Evolutionary conservation across 2,888 invertebrate genomes (phyloP), one percentile per base, ranked within the genome.

Genomic region (Theodoxus fluviatilis): DNA sequence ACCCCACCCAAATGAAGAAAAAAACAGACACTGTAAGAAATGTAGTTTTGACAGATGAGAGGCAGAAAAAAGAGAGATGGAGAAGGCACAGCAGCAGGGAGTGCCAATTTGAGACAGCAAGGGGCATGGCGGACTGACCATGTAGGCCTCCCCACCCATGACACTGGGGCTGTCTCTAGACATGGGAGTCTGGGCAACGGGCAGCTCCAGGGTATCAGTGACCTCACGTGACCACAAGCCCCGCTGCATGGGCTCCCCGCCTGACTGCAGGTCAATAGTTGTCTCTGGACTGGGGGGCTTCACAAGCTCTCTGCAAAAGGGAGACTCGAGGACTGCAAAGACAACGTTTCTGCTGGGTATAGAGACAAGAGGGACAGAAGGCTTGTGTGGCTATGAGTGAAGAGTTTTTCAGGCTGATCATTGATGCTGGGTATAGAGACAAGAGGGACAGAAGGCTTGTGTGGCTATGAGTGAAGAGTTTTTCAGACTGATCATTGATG

Each of bases 181-280:
- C n/a, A 70, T 66, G 7, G 37, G 47, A 9, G 71, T 71, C 28
- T 43, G 43, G 6, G 47, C 12, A 15, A 18, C n/a, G 47, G 47
- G 12, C 47, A 43, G 47, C 12, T 43, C n/a, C 12, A 66, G 65
- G 2, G 69, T 74, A n/a, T 52, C 35, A 2, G 69, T 40, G 49
- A 69, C 52, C 22, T 67, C 63, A 1, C 66, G 69, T 4, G 38
- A 28, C 31, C 69, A 67, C 67, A 67, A 15, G 22, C 43, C 70
- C n/a, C 67, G 52, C 37, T 63, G 43, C 33, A 35, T 59, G 28
- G 65, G 67, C n/a, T n/a, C n/a, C n/a, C n/a, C n/a, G n/a, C n/a
- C n/a, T n/a, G n/a, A n/a, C n/a, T n/a, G n/a, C n/a, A 80, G 73
- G 68, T 81, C 80, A 71, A 79, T 75, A 31, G 76, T 72, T 7